Evolutionary conservation across 2,797 vertebrate species (phyloP).

Genomic region (Onychomys arenicola): DNA sequence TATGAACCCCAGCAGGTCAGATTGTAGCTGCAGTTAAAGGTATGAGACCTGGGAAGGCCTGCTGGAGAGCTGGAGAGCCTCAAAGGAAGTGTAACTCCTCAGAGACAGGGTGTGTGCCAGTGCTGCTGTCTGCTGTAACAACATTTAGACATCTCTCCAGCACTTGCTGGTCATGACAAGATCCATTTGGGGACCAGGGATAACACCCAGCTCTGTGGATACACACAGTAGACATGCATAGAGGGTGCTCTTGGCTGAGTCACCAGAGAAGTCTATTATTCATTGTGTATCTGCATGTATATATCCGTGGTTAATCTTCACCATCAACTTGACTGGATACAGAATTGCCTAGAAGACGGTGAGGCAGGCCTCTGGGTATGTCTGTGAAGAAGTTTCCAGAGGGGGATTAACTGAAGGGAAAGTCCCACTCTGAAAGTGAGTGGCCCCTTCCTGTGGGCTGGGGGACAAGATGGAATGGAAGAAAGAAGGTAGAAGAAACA

Average conservation of each 20-base stretch:
- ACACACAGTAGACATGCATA: not conserved
- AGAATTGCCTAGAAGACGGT: not conserved
- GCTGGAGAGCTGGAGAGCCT: rapidly evolving
- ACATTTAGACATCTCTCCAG: not conserved
- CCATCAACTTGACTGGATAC: not conserved
- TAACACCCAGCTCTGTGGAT: not conserved
- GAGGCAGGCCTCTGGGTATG: not conserved
- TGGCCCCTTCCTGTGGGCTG: not conserved
- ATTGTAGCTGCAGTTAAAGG: not conserved
- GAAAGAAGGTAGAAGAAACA: not conserved
- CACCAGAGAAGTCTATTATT: not conserved
- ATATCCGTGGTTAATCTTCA: too few species aligned
- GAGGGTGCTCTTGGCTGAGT: not conserved
- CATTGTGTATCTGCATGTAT: not conserved
- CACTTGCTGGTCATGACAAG: not conserved
- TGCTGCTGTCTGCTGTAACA: not conserved
- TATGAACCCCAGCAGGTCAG: not conserved
- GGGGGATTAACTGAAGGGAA: not conserved
- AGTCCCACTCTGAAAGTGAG: not conserved
- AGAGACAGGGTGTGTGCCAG: not conserved
- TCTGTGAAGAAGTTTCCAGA: not conserved
- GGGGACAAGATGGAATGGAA: not conserved
- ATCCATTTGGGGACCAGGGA: not conserved
- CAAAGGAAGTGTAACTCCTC: not conserved
- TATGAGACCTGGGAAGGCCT: not conserved